Evolutionary conservation across 2,113 vertebrate species (phyloP).

Genomic region (Ophthalmolycus amberensis): DNA sequence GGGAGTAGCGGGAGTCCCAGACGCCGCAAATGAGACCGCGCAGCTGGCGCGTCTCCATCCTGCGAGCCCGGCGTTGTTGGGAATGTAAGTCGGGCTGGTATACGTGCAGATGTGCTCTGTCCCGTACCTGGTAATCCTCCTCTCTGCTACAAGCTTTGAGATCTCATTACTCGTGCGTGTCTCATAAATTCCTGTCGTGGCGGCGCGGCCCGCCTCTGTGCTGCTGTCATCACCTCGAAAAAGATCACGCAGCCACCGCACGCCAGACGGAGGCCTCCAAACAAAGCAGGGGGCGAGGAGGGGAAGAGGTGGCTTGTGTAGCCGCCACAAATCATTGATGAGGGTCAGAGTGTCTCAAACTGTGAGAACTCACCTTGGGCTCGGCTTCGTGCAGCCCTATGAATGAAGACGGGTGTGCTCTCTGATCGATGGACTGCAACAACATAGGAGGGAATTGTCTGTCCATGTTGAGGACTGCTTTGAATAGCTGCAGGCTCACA

Average conservation of each 20-base stretch:
- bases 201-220: conserved; percentile 47
- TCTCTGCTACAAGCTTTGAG: conserved; percentile 63
- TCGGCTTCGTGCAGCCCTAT: conserved; percentile 39
- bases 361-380: conserved; percentile 62
- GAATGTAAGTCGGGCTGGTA: conserved; percentile 3
- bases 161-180: conserved; percentile 75
- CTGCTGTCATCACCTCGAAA: conserved; percentile 53
- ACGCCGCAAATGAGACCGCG: conserved; percentile 52
- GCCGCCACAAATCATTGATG: conserved; percentile 69
- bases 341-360: conserved; percentile 54
- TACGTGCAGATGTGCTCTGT: conserved; percentile 29
- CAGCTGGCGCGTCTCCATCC: conserved; percentile 61
- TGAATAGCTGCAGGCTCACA: conserved; percentile 4
- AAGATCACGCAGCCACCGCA: conserved; percentile 30
- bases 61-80: background rate
- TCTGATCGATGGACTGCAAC: conserved; percentile 54
- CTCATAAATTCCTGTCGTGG: conserved; percentile 79
- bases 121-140: conserved; percentile 61
- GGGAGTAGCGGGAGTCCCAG: conserved; percentile 27
- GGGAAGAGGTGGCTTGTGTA: conserved; percentile 36
- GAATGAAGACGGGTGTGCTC: conserved; percentile 49
- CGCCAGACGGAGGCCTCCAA: conserved; percentile 44
- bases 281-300: conserved; percentile 39
- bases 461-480: conserved; percentile 17
- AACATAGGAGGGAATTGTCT: conserved; percentile 12